Base-by-base conservation (phyloP, 2,888 invertebrate species). In the Temnothorax ravouxi region DNA sequence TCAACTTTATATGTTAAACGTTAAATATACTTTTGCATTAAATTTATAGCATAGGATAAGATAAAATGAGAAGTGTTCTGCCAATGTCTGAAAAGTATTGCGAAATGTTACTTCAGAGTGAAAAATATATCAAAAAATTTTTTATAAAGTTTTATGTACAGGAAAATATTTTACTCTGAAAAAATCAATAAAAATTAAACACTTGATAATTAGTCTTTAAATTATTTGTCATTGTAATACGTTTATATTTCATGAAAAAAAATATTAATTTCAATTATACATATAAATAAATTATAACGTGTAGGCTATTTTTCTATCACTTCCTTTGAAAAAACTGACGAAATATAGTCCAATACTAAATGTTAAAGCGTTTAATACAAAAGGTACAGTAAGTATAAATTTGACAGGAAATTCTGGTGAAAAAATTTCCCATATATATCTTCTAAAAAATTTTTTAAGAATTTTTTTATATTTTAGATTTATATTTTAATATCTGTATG, bases 71-170 rank as follows among this genome's bases (percentile, higher is more conserved):
- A 75, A 8, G n/a, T 38, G 1, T 75, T 44, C 1, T 41, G 44
- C 2, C 3, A 71, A 52, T 52, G 1, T 71, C 21, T 0, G 8
- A n/a, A 29, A 2, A 25, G 41, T 8, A 59, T 56, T 6, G 9
- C 25, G n/a, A 74, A 47, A 47, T 75, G 34, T 75, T 75, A 59
- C 38, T 56, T n/a, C 3, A 25, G 11, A 18, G 3, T 62, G 15
- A 62, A 62, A 29, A 34, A 61, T n/a, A 75, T 61, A 1, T 41
- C 6, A n/a, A 34, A 5, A 21, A 2, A 61, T 61, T 6, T n/a
- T 61, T 61, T 75, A 41, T 75, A 62, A 62, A 62, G 3, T 15
- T 21, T 41, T 72, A 56, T 59, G 21, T 47, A 11, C n/a, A 75
- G 18, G 6, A 41, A 34, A 72, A 62, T 61, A 56, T 69, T n/a